These are phyloP conservation scores for Argya squamiceps DNA, from an alignment of 2,797 vertebrate species.

Conservation along the genomic window DNA sequence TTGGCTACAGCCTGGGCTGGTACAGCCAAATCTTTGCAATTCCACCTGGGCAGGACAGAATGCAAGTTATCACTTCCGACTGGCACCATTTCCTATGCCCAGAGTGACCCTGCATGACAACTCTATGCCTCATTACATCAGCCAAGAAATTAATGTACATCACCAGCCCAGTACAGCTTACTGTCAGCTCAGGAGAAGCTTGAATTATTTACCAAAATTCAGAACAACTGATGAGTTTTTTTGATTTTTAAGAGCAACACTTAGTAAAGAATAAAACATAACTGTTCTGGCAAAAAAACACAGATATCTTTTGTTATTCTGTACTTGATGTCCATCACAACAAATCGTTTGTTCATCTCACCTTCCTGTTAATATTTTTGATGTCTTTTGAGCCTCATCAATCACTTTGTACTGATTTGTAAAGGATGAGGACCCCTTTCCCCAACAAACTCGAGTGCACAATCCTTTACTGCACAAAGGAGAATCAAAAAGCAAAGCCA, in stretches of 20 bases:
- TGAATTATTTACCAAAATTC: not conserved
- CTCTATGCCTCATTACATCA: slow-evolving; percentile 48
- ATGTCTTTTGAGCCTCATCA: not conserved
- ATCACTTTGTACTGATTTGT: not conserved
- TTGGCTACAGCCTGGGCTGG: slow-evolving; percentile 14
- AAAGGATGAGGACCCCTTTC: not conserved
- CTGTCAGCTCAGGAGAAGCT: not conserved
- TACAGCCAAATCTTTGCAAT: slow-evolving; percentile 33
- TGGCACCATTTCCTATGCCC: slow-evolving; percentile 33
- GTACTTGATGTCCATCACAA: not conserved
- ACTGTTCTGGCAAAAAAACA: not conserved
- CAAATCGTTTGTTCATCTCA: not conserved
- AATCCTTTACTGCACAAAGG: not conserved
- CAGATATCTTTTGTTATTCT: not conserved
- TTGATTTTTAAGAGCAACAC: not conserved
- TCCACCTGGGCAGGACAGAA: slow-evolving; percentile 69
- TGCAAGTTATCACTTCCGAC: slow-evolving; percentile 54
- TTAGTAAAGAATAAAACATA: not conserved
- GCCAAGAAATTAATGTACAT: slow-evolving; percentile 52
- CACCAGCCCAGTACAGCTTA: not conserved
- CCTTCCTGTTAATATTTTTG: not conserved
- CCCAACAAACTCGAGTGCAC: accelerated
- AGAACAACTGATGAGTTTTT: not conserved
- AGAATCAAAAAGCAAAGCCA: not conserved
- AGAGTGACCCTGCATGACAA: slow-evolving; percentile 40